Evolutionary conservation across 2,888 invertebrate genomes (phyloP).

Genomic region (Lacanobia wlatinum): DNA sequence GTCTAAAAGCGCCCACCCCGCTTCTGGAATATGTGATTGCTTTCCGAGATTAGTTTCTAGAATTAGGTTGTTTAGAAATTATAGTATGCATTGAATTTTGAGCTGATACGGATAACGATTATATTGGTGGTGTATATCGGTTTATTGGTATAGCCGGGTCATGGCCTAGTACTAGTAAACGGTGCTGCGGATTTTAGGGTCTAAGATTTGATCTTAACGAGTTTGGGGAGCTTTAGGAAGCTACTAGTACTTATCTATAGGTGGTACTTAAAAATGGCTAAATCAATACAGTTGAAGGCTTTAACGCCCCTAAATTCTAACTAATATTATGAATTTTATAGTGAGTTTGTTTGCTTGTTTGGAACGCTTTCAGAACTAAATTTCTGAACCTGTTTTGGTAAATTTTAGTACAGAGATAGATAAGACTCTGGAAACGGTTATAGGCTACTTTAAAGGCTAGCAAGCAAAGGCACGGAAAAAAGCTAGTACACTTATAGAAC

Average conservation of each 20-base stretch:
- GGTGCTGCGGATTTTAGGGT: constrained; percentile 7
- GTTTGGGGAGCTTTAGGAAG: background rate
- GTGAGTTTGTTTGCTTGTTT: too few relatives aligned
- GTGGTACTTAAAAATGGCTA: constrained; percentile 2
- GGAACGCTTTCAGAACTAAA: too few relatives aligned
- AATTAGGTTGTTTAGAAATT: constrained; percentile 54
- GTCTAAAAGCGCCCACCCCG: constrained; percentile 10
- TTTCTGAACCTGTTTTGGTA: too few relatives aligned
- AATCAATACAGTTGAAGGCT: too few relatives aligned
- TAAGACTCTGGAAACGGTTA: too few relatives aligned
- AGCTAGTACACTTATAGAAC: too few relatives aligned
- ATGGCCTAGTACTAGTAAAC: constrained; percentile 12
- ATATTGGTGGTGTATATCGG: constrained; percentile 37
- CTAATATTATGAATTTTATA: too few relatives aligned
- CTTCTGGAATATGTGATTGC: constrained; percentile 49
- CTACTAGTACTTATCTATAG: background rate
- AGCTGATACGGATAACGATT: constrained; percentile 49
- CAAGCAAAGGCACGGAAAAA: too few relatives aligned
- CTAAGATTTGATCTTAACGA: constrained; percentile 34
- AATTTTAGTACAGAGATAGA: too few relatives aligned
- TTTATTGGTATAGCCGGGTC: constrained; percentile 39
- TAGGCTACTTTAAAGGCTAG: too few relatives aligned
- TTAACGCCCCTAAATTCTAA: too few relatives aligned
- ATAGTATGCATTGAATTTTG: constrained; percentile 51
- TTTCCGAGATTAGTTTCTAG: constrained; percentile 52